Conservation (phyloP, 1,140 invertebrate genomes). For the Drosophila yakuba region DNA sequence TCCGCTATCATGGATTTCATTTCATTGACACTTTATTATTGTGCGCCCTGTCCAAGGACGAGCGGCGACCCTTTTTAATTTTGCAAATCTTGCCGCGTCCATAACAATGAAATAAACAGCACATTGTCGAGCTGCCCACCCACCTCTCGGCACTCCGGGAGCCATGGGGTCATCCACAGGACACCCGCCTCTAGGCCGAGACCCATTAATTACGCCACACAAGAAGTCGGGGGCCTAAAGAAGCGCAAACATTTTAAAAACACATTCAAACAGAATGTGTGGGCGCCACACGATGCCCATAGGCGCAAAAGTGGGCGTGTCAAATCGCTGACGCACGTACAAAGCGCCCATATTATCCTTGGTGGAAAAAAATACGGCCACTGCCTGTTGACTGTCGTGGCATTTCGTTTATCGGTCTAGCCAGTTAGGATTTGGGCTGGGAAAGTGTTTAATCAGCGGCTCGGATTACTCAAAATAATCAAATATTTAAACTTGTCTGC, state of each 20-base stretch:
- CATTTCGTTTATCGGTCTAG: constrained; percentile 16
- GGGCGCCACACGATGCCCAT: constrained; percentile 35
- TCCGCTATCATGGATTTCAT: constrained; percentile 75
- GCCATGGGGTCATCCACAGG: constrained; percentile 7
- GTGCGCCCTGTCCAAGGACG: constrained; percentile 38
- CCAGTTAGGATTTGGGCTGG: constrained; percentile 1
- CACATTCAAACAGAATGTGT: constrained; percentile 32
- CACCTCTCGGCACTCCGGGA: constrained; percentile 16
- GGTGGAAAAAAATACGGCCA: constrained; percentile 1
- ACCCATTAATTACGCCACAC: constrained; percentile 73
- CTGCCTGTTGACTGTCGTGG: constrained; percentile 58
- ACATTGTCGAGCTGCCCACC: constrained; percentile 48
- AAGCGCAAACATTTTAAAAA: constrained; percentile 57
- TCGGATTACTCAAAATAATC: constrained; percentile 31
- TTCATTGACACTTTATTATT: constrained; percentile 80
- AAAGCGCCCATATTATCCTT: constrained; percentile 25
- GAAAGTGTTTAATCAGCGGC: constrained; percentile 39
- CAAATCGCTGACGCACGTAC: constrained; percentile 50
- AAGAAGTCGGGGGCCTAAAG: constrained; percentile 40
- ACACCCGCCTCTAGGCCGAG: constrained; percentile 28
- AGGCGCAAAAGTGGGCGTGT: constrained; percentile 15
- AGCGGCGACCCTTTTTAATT: constrained; percentile 78
- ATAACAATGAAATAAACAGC: constrained; percentile 78
- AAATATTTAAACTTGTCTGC: constrained; percentile 12
- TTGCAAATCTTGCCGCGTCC: constrained; percentile 71